Conservation (phyloP, 2,113 vertebrate genomes). For the Microtus pennsylvanicus region DNA sequence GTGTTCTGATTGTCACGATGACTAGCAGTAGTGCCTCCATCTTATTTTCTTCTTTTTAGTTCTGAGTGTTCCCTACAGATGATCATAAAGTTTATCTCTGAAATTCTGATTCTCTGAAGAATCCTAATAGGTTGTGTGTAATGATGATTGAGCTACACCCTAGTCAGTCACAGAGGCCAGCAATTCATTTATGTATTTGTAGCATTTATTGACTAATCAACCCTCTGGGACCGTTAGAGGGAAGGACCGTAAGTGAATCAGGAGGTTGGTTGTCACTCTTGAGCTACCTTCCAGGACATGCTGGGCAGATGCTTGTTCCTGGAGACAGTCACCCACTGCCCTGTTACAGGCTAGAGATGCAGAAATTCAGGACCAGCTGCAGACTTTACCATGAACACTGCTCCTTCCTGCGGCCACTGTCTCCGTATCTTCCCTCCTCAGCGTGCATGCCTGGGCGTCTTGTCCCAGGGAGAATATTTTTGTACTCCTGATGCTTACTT, state of each 20-base stretch:
- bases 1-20: neutral
- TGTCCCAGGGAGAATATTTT: neutral
- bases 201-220: neutral
- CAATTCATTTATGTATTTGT: neutral
- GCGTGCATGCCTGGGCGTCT: neutral
- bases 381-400: neutral
- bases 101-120: conserved; percentile 44
- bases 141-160: neutral
- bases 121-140: neutral
- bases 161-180: neutral
- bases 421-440: neutral
- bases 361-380: neutral
- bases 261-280: neutral
- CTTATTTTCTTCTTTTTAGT: neutral
- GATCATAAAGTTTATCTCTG: conserved; percentile 9
- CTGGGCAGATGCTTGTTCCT: neutral
- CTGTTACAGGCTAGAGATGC: neutral
- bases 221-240: neutral
- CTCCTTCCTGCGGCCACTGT: neutral
- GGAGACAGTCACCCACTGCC: neutral
- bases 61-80: neutral
- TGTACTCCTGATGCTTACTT: conserved; percentile 6
- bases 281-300: conserved; percentile 1
- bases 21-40: neutral
- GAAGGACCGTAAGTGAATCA: neutral